phyloP scores from a whole-genome alignment of 1,140 invertebrate species.

The Wiebesia pumilae region DNA sequence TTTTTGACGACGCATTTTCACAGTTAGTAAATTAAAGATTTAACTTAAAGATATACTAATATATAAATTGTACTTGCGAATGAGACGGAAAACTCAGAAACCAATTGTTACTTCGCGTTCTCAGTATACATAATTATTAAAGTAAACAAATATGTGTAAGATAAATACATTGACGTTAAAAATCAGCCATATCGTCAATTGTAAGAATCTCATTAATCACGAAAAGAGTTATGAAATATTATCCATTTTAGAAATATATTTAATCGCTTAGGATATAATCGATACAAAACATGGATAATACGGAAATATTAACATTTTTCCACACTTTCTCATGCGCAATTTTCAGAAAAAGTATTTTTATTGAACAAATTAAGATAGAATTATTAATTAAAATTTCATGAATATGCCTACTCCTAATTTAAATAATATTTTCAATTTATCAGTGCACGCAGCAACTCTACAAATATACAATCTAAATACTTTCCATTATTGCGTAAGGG shows the following conservation, averaged over 20 bases:
- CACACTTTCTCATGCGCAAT: neutral
- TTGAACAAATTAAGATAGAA: too few relatives aligned
- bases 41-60: neutral
- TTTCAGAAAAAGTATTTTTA: too few relatives aligned
- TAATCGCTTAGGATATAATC: conserved; percentile 55
- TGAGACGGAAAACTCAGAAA: conserved; percentile 16
- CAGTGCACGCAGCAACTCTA: too few relatives aligned
- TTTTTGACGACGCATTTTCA: too few relatives aligned
- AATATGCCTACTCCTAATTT: too few relatives aligned
- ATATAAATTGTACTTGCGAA: neutral
- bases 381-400: too few relatives aligned
- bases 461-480: too few relatives aligned
- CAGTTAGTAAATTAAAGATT: too few relatives aligned
- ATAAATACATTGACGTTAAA: conserved; percentile 29
- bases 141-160: conserved; percentile 40
- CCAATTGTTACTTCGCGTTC: conserved; percentile 37
- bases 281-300: conserved; percentile 54
- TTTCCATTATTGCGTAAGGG: too few relatives aligned
- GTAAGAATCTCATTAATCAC: conserved; percentile 17
- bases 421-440: too few relatives aligned
- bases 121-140: conserved; percentile 31
- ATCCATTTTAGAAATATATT: conserved; percentile 50
- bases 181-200: neutral
- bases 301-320: conserved; percentile 28
- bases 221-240: conserved; percentile 32